These are phyloP conservation scores for Coranthus polyacanthus DNA, from an alignment of 2,797 vertebrate genomes.

Conservation along the genomic window DNA sequence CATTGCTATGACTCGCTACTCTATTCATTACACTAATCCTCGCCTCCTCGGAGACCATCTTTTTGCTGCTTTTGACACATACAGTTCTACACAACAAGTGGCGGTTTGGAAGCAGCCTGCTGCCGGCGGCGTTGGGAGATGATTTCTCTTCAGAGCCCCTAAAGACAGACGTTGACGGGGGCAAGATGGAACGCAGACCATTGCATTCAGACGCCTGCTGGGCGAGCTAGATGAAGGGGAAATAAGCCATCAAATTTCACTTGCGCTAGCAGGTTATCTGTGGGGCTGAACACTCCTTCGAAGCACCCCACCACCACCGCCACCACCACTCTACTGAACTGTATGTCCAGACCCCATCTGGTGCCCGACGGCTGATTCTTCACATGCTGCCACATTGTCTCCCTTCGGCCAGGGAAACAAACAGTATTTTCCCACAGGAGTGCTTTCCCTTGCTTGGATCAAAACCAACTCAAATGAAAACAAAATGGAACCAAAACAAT, in stretches of 20 bases:
- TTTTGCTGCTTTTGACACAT: constrained; percentile 78
- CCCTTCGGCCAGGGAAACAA: constrained; percentile 61
- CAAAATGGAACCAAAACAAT: constrained; percentile 50
- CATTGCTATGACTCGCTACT: constrained; percentile 61
- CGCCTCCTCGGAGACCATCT: constrained; percentile 74
- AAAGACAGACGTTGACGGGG: constrained; percentile 86
- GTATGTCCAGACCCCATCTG: constrained; percentile 75
- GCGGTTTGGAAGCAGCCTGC: constrained; percentile 78
- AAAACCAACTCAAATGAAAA: constrained; percentile 60
- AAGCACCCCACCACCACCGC: constrained; percentile 27
- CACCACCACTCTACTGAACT: constrained; percentile 55
- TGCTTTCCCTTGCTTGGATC: constrained; percentile 44
- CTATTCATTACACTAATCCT: constrained; percentile 74
- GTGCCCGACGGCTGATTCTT: constrained; percentile 81
- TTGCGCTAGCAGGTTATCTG: constrained; percentile 71
- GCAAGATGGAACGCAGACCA: constrained; percentile 79
- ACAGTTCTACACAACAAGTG: constrained; percentile 78
- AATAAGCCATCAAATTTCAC: constrained; percentile 88
- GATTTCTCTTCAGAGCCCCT: constrained; percentile 81
- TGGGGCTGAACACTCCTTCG: constrained; percentile 39
- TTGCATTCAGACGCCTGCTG: constrained; percentile 86
- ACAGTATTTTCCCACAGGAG: constrained; percentile 51
- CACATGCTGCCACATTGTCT: constrained; percentile 50
- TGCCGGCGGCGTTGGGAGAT: constrained; percentile 76
- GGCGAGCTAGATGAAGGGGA: constrained; percentile 83